These are phyloP conservation scores for Crocuta crocuta DNA, from an alignment of 2,113 vertebrate species.

Conservation along the genomic window DNA sequence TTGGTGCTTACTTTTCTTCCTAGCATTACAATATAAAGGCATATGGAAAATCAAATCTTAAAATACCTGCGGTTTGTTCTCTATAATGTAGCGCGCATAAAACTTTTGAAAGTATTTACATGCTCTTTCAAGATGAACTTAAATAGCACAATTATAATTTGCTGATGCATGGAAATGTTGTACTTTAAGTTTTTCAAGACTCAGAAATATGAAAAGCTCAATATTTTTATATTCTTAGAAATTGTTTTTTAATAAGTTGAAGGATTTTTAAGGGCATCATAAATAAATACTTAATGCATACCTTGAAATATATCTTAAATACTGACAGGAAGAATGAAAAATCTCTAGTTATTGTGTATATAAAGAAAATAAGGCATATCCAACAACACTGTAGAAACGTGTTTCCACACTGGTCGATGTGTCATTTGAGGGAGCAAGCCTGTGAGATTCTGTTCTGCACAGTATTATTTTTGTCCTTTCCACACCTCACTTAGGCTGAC, in stretches of 20 bases:
- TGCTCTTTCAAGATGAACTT: constrained; percentile 28
- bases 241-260: constrained; percentile 33
- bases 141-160: background rate
- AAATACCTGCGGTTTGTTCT: background rate
- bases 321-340: background rate
- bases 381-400: background rate
- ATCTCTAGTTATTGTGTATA: background rate
- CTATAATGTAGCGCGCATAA: background rate
- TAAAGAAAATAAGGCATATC: background rate
- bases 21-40: constrained; percentile 57
- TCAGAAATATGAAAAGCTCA: constrained; percentile 57
- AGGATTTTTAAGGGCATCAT: constrained; percentile 33
- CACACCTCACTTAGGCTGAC: background rate
- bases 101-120: constrained; percentile 10
- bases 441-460: background rate
- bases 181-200: constrained; percentile 51
- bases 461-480: background rate
- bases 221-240: constrained; percentile 62
- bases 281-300: constrained; percentile 18
- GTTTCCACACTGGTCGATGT: background rate
- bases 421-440: background rate
- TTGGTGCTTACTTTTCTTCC: background rate
- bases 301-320: constrained; percentile 51
- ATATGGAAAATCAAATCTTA: background rate
- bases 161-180: constrained; percentile 53